Base-by-base conservation (phyloP, 2,113 vertebrate species). In the Carassius auratus region DNA sequence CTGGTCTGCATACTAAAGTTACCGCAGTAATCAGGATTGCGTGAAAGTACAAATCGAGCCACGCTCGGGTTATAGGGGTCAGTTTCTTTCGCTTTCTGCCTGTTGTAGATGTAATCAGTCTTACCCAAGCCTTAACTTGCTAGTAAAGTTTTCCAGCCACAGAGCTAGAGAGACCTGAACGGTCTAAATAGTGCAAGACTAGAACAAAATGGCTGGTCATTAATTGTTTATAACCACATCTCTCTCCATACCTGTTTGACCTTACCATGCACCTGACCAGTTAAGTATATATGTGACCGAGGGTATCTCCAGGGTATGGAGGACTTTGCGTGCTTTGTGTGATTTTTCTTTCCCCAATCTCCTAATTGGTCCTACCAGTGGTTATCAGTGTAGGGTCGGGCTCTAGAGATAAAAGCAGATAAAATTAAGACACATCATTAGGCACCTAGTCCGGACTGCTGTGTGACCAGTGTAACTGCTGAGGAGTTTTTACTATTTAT, bases 81-180 rank as follows among this genome's bases (percentile, higher is more conserved):
- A 89, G 88, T 87, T 87, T 87, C 86, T 87, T 86, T 89, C 83
- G 80, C 86, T 85, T 88, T 88, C 85, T 89, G 78, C 69, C 52
- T 81, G 78, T 83, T 85, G 85, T 89, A 86, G 86, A 85, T 89
- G 74, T 89, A 87, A 87, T 89, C 83, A 89, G 88, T 84, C 87
- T 84, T 81, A 81, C 33, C 8, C n/a, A 84, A 84, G 62, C 73
- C 74, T 76, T 74, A 74, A 78, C 26, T 13, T 50, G 75, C 42
- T 76, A 85, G 88, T 83, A 85, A 83, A 26, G 75, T 85, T 50
- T 83, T 85, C 77, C 88, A 78, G 83, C 73, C 52, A 9, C 83
- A 87, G 84, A 84, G 61, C 50, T 55, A 84, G 66, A 76, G 76
- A 86, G 85, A 87, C 42, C 61, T 68, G 69, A 64, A 15, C 55